Base-by-base conservation (phyloP, 2,888 invertebrate genomes). In the Stenurella melanura region DNA sequence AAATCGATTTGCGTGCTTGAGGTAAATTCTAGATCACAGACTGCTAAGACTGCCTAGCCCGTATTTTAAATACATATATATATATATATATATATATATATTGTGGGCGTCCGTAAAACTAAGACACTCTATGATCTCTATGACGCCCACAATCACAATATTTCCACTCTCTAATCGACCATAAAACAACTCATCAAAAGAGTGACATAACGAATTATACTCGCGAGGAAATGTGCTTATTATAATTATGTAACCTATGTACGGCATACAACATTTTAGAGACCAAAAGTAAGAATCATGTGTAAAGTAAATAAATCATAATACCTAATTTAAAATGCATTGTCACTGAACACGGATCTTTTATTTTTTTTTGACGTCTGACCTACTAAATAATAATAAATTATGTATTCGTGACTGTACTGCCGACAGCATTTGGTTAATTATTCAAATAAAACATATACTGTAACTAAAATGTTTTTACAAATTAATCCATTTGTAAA, bases 11-110 rank as follows among this genome's bases (percentile, higher is more conserved):
- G 77, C 75, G 78, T 74, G 74, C 77, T 71, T 61, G 77, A 73
- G 77, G 71, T 78, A 78, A 78, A 79, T 81, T 73, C 77, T 81
- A 77, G 79, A 81, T 77, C 79, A 81, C 79, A 79, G 68, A 74
- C 79, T 63, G 73, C 63, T 19, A 50, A 12, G 54, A 50, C 58
- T 61, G 75, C 80, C 81, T 73, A 76, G 78, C 81, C 81, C 68
- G 73, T 56, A 71, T 74, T 78, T 78, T 73, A 70, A 79, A 76
- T 73, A 70, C 34, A 56, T 61, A 58, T 77, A 80, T 73, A 5
- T 66, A 58, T 77, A 80, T 73, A 5, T 66, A n/a, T n/a, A n/a
- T n/a, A n/a, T n/a, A n/a, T n/a, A 58, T 77, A 80, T 73, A 5
- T 66, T 64, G 78, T 78, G 69, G 76, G 78, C 69, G 77, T 64